A percentile compares a stretch with the other conserved stretches of the same genome.
These are phyloP conservation scores for Carlito syrichta DNA, from an alignment of 2,113 vertebrate species.

Conservation along the genomic window DNA sequence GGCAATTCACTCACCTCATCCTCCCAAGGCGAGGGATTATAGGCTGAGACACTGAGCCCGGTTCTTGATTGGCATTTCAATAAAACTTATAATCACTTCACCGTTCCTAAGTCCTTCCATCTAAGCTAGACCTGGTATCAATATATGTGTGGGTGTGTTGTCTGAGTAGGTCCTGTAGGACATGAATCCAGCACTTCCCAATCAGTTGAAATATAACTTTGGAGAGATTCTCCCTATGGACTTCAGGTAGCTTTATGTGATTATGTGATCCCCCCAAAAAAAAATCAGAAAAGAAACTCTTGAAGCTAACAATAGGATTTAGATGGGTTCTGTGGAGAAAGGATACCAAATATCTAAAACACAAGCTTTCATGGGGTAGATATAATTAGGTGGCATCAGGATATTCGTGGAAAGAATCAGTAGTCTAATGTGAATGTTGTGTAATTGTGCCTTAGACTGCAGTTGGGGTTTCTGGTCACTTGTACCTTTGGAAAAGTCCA, in stretches of 20 bases:
- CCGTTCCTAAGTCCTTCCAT: not conserved
- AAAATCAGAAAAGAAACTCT: not conserved
- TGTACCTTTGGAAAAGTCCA: not conserved
- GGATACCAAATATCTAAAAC: not conserved
- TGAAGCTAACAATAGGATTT: not conserved
- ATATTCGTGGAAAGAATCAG: accelerated
- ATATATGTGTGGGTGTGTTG: not conserved
- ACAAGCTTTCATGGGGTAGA: not conserved
- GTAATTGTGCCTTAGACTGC: too few relatives aligned
- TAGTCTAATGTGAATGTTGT: accelerated
- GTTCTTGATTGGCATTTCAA: not conserved
- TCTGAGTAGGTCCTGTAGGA: not conserved
- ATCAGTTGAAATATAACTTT: not conserved
- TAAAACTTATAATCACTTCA: not conserved
- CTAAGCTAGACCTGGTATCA: not conserved
- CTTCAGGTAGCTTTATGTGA: not conserved
- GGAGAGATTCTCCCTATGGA: not conserved
- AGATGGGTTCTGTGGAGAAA: not conserved
- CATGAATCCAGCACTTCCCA: not conserved
- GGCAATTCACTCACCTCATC: too few relatives aligned
- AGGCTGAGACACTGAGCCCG: too few relatives aligned
- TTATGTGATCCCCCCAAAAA: not conserved
- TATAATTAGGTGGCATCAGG: not conserved
- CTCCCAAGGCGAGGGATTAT: too few relatives aligned
- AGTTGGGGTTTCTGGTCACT: not conserved